Evolutionary conservation across 2,888 invertebrate species (phyloP), one percentile per base, ranked within the genome.

Genomic region (Cybosia mesomella): DNA sequence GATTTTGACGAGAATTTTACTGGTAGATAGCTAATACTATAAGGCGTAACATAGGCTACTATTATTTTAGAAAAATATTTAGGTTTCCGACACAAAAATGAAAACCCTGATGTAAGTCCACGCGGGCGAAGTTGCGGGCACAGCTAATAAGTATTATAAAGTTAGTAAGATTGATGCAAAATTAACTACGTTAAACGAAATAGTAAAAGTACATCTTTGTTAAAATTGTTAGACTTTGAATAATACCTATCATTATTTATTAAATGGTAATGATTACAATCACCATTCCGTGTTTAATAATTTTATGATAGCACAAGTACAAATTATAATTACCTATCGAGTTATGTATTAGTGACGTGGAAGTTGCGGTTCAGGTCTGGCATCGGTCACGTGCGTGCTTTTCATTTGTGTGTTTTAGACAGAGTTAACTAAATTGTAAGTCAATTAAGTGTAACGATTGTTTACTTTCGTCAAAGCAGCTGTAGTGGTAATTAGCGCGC

Each of bases 331-430:
- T n/a, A 49, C n/a, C n/a, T n/a, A n/a, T 18, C 49, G n/a, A n/a
- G 28, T 28, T 28, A 28, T 28, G 28, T 28, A 28, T 49, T 49
- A 49, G 49, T 49, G 49, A 49, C 49, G 9, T 49, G n/a, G 9
- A 49, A n/a, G 49, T 64, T 58, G 68, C 62, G 66, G 78, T 71
- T 79, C 70, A 72, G 66, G 66, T 55, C 9, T 13, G 21, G 9
- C 36, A 11, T 7, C 28, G 61, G 58, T 74, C 70, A 80, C 72
- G 74, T 74, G 72, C n/a, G n/a, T n/a, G n/a, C n/a, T n/a, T n/a
- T n/a, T n/a, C n/a, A 43, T 7, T 73, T 62, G 28, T 34, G 36
- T 59, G 15, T 22, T 18, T 22, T 9, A 36, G 59, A 59, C 54
- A 61, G 49, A 67, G 58, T 72, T 75, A 60, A 60, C 64, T 59